These are phyloP conservation scores for Drosophila mercatorum DNA, from an alignment of 2,888 invertebrate genomes.

Conservation along the genomic window DNA sequence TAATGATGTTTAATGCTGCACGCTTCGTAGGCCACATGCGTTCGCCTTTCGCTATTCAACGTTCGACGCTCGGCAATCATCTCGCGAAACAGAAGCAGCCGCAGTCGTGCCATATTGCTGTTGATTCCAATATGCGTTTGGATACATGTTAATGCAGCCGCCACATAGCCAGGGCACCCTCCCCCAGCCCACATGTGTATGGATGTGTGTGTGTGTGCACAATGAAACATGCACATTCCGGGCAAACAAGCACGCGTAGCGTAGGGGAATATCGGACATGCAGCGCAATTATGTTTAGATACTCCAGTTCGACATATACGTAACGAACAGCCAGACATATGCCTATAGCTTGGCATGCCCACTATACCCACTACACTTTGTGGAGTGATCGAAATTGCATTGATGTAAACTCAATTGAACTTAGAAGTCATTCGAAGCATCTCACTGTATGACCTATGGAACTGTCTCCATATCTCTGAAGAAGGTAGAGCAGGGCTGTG, in stretches of 20 bases:
- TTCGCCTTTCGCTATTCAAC: conserved; percentile 23
- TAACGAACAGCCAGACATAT: background rate
- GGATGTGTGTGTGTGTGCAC: background rate
- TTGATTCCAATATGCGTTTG: conserved; percentile 50
- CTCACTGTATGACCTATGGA: too few relatives aligned
- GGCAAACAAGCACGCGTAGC: conserved; percentile 37
- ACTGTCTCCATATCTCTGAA: too few relatives aligned
- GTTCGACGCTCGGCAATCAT: conserved; percentile 24
- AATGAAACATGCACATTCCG: conserved; percentile 39
- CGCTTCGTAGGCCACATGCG: conserved; percentile 64
- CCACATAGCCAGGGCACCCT: background rate
- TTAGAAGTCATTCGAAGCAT: background rate
- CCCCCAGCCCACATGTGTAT: background rate
- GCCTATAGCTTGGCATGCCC: background rate
- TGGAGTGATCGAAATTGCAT: background rate
- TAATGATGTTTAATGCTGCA: conserved; percentile 69
- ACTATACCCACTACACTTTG: background rate
- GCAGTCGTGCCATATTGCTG: conserved; percentile 53
- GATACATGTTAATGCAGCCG: conserved; percentile 32
- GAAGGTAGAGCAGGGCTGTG: too few relatives aligned
- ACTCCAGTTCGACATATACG: background rate
- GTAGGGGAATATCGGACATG: conserved; percentile 24
- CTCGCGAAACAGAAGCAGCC: conserved; percentile 41
- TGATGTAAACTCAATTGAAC: background rate
- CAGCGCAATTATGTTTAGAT: conserved; percentile 14